phyloP scores from a whole-genome alignment of 2,888 invertebrate genomes.

The Prosapia bicincta region DNA sequence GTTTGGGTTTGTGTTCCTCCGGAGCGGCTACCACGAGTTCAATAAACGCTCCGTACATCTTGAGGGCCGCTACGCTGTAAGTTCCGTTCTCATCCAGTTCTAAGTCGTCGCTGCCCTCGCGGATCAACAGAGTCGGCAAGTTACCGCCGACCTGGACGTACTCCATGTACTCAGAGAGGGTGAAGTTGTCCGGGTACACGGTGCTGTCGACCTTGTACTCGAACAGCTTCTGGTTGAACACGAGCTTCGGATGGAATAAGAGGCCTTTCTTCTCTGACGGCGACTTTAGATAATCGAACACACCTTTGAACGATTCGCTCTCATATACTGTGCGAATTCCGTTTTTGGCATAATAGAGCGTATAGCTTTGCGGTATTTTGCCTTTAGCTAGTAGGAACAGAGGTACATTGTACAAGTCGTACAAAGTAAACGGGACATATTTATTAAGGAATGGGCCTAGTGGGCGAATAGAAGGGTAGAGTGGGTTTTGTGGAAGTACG shows the following conservation, averaged over 20 bases:
- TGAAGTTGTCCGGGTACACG: background rate
- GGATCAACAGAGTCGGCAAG: background rate
- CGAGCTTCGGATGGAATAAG: background rate
- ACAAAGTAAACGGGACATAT: background rate
- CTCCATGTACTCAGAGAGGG: background rate
- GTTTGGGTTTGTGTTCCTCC: background rate
- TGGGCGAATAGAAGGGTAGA: background rate
- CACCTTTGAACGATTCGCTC: background rate
- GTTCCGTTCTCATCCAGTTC: background rate
- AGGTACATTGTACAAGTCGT: background rate
- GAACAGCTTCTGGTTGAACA: background rate
- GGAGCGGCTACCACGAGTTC: background rate
- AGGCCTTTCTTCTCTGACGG: background rate
- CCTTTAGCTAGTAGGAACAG: background rate
- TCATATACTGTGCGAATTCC: background rate
- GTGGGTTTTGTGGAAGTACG: background rate
- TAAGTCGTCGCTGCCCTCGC: background rate
- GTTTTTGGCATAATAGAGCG: background rate
- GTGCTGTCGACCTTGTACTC: background rate
- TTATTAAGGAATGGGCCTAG: background rate
- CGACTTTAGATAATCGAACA: background rate
- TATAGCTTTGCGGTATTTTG: background rate
- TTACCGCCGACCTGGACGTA: background rate
- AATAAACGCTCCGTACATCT: background rate
- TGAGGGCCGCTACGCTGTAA: background rate